Evolutionary conservation across 2,113 vertebrate species (phyloP).

Genomic region (Mirounga angustirostris): DNA sequence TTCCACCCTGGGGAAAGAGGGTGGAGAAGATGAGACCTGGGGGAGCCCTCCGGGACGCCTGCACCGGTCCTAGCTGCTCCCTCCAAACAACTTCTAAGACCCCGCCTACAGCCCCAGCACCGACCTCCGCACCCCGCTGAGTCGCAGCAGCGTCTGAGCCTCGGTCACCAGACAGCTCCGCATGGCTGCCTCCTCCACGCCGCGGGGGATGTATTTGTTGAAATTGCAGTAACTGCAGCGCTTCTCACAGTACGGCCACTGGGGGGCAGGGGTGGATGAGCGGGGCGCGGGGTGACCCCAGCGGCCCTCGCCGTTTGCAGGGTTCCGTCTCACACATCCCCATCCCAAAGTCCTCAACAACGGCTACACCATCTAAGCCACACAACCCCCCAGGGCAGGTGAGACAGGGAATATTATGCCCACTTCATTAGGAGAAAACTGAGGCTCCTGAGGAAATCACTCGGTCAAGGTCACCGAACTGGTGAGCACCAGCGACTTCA

Average conservation of each 20-base stretch:
- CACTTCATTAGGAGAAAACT: background rate
- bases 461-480: background rate
- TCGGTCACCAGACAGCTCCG: conserved; percentile 91
- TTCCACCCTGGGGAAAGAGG: conserved; percentile 87
- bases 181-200: conserved; percentile 87
- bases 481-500: background rate
- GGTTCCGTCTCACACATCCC: background rate
- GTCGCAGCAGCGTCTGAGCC: conserved; percentile 88
- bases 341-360: background rate
- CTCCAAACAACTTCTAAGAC: background rate
- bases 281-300: background rate
- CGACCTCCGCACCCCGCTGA: conserved; percentile 91
- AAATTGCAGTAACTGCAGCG: conserved; percentile 97
- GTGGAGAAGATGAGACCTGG: background rate
- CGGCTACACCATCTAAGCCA: background rate
- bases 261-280: background rate
- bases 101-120: background rate
- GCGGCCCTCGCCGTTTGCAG: background rate
- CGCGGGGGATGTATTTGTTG: conserved; percentile 93
- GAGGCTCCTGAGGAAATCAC: background rate
- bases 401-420: background rate
- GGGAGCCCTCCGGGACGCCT: background rate
- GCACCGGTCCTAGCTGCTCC: background rate
- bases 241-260: conserved; percentile 98
- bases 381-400: background rate